Base-by-base conservation (phyloP, 2,113 vertebrate species). In the Xiphophorus hellerii region DNA sequence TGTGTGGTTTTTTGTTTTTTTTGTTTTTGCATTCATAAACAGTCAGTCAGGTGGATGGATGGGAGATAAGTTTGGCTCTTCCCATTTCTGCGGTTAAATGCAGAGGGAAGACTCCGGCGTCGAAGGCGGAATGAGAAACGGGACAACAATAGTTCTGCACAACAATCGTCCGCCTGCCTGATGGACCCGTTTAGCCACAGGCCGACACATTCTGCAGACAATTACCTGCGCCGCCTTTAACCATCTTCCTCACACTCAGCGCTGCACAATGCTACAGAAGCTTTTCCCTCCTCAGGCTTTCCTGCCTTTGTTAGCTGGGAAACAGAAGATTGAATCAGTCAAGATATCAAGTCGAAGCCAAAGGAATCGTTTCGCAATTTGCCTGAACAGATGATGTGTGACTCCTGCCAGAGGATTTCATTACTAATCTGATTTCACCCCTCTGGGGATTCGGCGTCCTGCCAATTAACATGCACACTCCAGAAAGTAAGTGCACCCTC, bases 181-280 rank as follows among this genome's bases (percentile, higher is more conserved):
- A 84, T 83, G 74, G 80, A 81, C 76, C 70, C 54, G 83, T 85
- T 85, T 84, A 86, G 84, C 85, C 62, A 85, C 5, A 14, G 66
- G 82, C 82, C 75, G 30, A 35, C 77, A 82, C 70, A 74, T 39
- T 70, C 51, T 6, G 31, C 42, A 82, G 78, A 85, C 85, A 89
- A 85, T 82, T 80, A 77, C 74, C 73, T 62, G 42, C 74, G 27
- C 69, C 42, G 37, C 68, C 44, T 35, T 61, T 25, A 3, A 15
- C 20, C 35, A 15, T 12, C 29, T 28, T 25, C 28, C 60, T 69
- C 15, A 37, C 27, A 28, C 1, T 33, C 65, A 66, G 62, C 68
- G 3, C 33, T 58, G 61, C 42, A 73, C 28, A 78, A 25, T 33
- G n/a, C 22, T 1, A 65, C 62, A 75, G 61, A 58, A 48, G 58